phyloP scores from a whole-genome alignment of 2,888 invertebrate genomes.

The Pheosia tremula region DNA sequence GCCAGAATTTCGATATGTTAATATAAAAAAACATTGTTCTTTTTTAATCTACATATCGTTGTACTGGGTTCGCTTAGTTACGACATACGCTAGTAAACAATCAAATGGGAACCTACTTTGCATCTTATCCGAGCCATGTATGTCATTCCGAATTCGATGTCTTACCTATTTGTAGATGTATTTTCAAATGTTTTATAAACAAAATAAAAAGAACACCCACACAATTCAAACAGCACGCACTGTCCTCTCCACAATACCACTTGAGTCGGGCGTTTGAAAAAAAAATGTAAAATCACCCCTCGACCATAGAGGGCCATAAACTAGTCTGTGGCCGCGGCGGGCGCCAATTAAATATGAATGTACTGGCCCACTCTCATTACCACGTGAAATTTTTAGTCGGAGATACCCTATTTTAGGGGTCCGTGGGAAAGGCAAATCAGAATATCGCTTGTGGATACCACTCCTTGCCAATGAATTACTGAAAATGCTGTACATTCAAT shows the following conservation, averaged over 20 bases:
- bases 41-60: too few relatives aligned
- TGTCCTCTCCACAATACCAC: conserved; percentile 81
- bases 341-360: conserved; percentile 82
- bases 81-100: too few relatives aligned
- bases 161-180: too few relatives aligned
- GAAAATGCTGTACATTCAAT: too few relatives aligned
- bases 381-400: conserved; percentile 56
- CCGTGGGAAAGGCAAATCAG: neutral
- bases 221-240: conserved; percentile 44
- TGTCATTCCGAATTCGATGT: too few relatives aligned
- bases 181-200: neutral
- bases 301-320: conserved; percentile 72
- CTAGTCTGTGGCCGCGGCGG: conserved; percentile 54
- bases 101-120: too few relatives aligned
- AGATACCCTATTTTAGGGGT: conserved; percentile 41
- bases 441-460: neutral
- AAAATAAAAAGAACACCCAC: conserved; percentile 17
- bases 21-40: too few relatives aligned
- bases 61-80: too few relatives aligned
- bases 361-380: conserved; percentile 66
- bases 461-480: too few relatives aligned
- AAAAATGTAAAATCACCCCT: conserved; percentile 77
- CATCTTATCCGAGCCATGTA: too few relatives aligned
- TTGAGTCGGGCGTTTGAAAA: conserved; percentile 76
- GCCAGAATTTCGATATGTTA: too few relatives aligned